phyloP scores from a whole-genome alignment of 2,888 invertebrate species.

The Acrocyrtus sp. region DNA sequence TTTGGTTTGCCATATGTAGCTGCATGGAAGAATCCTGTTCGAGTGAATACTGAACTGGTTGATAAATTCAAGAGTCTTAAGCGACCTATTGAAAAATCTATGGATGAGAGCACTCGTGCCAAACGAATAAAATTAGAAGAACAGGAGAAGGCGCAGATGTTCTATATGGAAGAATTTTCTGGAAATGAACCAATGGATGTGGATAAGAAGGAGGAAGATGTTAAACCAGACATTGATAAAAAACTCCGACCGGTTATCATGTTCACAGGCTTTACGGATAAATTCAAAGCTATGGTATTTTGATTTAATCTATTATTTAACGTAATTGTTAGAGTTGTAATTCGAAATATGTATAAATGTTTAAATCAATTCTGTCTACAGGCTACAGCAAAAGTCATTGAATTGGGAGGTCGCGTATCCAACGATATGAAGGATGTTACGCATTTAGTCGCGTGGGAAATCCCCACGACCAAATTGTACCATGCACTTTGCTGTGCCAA shows the following conservation, averaged over 20 bases:
- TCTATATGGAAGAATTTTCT: constrained; percentile 1
- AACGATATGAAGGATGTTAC: constrained; percentile 53
- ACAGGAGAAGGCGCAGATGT: constrained; percentile 10
- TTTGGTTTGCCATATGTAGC: no score
- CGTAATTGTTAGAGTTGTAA: no score
- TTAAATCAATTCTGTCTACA: background rate
- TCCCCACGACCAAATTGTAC: constrained; percentile 54
- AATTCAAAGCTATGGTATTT: constrained; percentile 33
- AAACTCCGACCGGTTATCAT: constrained; percentile 34
- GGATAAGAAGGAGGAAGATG: constrained; percentile 16
- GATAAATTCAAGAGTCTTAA: constrained; percentile 81
- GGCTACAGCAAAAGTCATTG: constrained; percentile 27
- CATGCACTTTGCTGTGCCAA: constrained; percentile 50
- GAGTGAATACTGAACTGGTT: constrained; percentile 86
- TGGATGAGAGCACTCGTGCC: constrained; percentile 10
- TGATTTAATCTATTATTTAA: no score
- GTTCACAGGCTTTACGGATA: constrained; percentile 29
- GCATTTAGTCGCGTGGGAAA: constrained; percentile 54
- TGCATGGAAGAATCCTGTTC: constrained; percentile 94
- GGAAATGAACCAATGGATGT: background rate
- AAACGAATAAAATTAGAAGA: constrained; percentile 31
- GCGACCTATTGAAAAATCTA: constrained; percentile 47
- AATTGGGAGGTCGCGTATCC: constrained; percentile 53
- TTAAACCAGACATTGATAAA: constrained; percentile 28
- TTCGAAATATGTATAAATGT: background rate